Base-by-base conservation (phyloP, 1,140 invertebrate genomes). In the Heliconius nattereri region DNA sequence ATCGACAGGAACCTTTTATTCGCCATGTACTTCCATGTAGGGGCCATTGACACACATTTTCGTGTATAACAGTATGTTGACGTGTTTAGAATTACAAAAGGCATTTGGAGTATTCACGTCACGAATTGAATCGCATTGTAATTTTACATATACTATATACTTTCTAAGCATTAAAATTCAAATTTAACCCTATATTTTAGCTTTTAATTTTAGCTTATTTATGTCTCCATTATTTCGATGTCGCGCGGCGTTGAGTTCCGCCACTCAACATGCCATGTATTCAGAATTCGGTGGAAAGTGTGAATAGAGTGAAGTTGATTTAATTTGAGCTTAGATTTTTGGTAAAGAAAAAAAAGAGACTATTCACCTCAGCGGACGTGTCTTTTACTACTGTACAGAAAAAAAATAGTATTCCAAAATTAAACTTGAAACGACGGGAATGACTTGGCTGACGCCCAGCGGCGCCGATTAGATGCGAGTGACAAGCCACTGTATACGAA, bases 381-480 rank as follows among this genome's bases (percentile, higher is more conserved):
- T 89, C 86, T 86, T 90, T 85, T 89, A 89, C 85, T 82, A 71
- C 54, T 75, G 79, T 76, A 73, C 79, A 77, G 83, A 81, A 81
- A 92, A 45, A 45, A 93, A 94, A 91, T 85, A 85, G 86, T 87
- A 90, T 90, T 92, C 90, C 89, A 94, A 94, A 91, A 91, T 91
- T 93, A 93, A 92, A 90, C 88, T 83, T 84, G 85, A 85, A 87
- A 88, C 88, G 88, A 83, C 86, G 89, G 87, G 90, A 89, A 89
- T 86, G 86, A 84, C 85, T 92, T 92, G 91, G 91, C 91, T 82
- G 78, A 78, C 87, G 89, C 86, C 92, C 91, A 94, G 89, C 87
- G 81, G 80, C 80, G 84, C 78, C 87, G 85, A 87, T 83, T 84
- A 80, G 76, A 85, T 76, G 85, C 88, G 88, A 90, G 83, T 85